Percentiles rank a stretch among this genome's conserved stretches.
These are phyloP conservation scores for Neoitamus cyanurus DNA, from an alignment of 2,888 invertebrate species.

Conservation along the genomic window DNA sequence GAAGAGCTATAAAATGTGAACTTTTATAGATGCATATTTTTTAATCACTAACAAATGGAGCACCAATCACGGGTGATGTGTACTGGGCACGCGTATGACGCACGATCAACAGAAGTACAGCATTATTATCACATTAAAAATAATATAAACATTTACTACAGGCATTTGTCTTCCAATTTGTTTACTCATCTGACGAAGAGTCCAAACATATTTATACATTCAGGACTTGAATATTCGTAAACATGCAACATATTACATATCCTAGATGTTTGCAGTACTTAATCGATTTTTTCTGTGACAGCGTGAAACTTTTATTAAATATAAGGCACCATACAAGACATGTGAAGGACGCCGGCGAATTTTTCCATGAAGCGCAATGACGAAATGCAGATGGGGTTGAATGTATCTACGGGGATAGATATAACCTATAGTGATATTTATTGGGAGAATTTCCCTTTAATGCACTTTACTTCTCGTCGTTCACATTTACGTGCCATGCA, in stretches of 20 bases:
- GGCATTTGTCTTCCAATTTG: no score
- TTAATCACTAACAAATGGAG: not conserved
- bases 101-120: no score
- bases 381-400: not conserved
- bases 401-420: not conserved
- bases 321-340: not conserved
- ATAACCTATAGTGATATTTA: not conserved
- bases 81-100: not conserved
- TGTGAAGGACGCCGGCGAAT: not conserved
- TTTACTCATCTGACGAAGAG: no score
- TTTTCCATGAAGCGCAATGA: not conserved
- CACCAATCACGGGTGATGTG: not conserved
- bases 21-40: not conserved
- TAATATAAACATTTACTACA: no score
- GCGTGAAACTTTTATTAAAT: not conserved
- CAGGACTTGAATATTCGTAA: not conserved
- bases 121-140: no score
- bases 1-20: not conserved
- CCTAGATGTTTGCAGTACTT: not conserved
- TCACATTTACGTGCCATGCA: not conserved
- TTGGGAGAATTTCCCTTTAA: not conserved
- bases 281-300: not conserved
- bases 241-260: not conserved
- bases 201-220: no score
- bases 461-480: not conserved